Conservation (phyloP, 92 coral and sea anemone genomes). For the Nematostella vectensis region DNA sequence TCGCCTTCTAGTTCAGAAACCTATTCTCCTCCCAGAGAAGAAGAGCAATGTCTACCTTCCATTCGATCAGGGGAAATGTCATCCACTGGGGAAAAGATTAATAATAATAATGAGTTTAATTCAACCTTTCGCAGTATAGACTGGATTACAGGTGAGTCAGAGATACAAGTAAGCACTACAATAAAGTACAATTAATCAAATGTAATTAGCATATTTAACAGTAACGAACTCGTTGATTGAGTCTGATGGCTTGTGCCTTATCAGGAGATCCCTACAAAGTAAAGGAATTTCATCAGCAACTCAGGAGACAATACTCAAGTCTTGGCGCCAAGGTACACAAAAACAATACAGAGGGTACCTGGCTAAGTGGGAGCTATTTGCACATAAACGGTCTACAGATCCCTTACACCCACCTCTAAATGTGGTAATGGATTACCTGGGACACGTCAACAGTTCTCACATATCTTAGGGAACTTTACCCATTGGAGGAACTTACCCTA, state of each 20-base stretch:
- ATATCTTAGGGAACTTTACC: background rate
- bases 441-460: background rate
- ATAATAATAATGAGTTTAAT: too few relatives aligned
- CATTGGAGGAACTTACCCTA: conserved; percentile 4
- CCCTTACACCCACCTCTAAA: conserved; percentile 28
- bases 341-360: conserved; percentile 37
- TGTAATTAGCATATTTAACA: too few relatives aligned
- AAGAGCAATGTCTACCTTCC: conserved; percentile 31
- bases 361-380: conserved; percentile 35
- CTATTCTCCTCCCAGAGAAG: conserved; percentile 18
- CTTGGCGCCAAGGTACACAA: conserved; percentile 33
- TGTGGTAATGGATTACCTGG: background rate
- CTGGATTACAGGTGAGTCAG: too few relatives aligned
- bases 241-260: conserved; percentile 1
- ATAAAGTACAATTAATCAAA: too few relatives aligned
- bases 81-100: conserved; percentile 20
- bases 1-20: conserved; percentile 24
- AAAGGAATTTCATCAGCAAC: conserved; percentile 38
- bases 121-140: too few relatives aligned
- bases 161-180: too few relatives aligned
- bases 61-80: conserved; percentile 19
- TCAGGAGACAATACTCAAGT: conserved; percentile 35
- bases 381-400: conserved; percentile 28
- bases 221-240: too few relatives aligned
- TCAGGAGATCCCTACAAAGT: background rate